Conservation (phyloP, 2,888 invertebrate genomes). For the Ochropleura leucogaster region DNA sequence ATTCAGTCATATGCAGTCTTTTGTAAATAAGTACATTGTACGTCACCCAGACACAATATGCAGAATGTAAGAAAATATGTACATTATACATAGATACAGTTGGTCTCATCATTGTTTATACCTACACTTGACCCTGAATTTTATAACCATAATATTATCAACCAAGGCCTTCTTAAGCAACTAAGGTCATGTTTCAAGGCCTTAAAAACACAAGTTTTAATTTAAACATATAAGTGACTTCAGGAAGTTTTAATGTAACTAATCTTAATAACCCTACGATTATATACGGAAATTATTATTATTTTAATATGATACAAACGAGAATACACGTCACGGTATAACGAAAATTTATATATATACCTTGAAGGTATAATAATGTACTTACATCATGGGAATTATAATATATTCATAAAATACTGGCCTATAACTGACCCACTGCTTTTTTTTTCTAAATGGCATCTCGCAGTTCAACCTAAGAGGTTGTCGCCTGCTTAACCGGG, state of each 20-base stretch:
- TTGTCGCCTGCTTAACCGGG: too few species aligned
- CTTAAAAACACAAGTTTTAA: conserved; percentile 20
- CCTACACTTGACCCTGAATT: conserved; percentile 54
- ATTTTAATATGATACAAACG: conserved; percentile 18
- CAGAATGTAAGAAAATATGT: neutral
- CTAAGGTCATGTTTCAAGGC: conserved; percentile 50
- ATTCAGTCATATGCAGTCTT: conserved; percentile 19
- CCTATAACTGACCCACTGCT: too few species aligned
- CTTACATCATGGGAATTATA: too few species aligned
- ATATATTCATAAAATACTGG: too few species aligned
- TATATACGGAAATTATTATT: conserved; percentile 22
- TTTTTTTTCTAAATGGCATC: too few species aligned
- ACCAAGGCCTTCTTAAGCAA: conserved; percentile 48
- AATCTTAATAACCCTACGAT: conserved; percentile 38
- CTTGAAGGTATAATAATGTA: neutral
- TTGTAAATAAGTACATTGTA: conserved; percentile 18
- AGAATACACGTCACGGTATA: conserved; percentile 26
- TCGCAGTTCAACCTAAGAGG: too few species aligned
- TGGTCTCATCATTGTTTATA: conserved; percentile 37
- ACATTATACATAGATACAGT: conserved; percentile 25
- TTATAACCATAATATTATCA: conserved; percentile 41
- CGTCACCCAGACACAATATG: neutral
- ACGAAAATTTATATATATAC: neutral
- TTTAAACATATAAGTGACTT: conserved; percentile 36
- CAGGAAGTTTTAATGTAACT: conserved; percentile 57